phyloP scores from a whole-genome alignment of 2,888 invertebrate species.

The Dynastes maya region DNA sequence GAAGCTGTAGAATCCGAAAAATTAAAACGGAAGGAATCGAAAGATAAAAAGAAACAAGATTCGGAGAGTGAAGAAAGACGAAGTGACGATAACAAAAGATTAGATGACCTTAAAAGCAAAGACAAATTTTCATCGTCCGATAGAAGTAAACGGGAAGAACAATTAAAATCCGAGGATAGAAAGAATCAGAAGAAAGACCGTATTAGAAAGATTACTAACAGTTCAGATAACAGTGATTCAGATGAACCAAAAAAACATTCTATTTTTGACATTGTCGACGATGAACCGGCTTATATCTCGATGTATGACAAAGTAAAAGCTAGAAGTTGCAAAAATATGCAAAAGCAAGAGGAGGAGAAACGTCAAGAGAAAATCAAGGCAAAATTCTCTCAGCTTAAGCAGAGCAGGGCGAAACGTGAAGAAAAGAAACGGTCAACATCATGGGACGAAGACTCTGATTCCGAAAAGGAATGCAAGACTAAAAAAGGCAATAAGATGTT shows the following conservation, averaged over 20 bases:
- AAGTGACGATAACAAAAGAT: slow-evolving; percentile 43
- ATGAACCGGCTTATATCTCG: slow-evolving; percentile 92
- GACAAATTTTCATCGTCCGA: slow-evolving; percentile 56
- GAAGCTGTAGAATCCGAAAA: slow-evolving; percentile 77
- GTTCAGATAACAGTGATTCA: slow-evolving; percentile 81
- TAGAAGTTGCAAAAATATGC: slow-evolving; percentile 93
- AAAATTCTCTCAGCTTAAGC: slow-evolving; percentile 90
- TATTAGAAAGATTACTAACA: slow-evolving; percentile 71
- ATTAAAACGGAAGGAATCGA: slow-evolving; percentile 74
- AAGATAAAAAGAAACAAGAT: slow-evolving; percentile 73
- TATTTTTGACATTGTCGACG: slow-evolving; percentile 91
- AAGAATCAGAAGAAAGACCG: slow-evolving; percentile 64
- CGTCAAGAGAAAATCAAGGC: slow-evolving; percentile 89
- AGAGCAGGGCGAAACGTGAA: slow-evolving; percentile 88
- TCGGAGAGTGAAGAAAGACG: slow-evolving; percentile 70
- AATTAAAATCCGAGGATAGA: slow-evolving; percentile 59
- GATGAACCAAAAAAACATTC: slow-evolving; percentile 92
- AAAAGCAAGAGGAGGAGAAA: slow-evolving; percentile 92
- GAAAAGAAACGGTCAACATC: slow-evolving; percentile 92
- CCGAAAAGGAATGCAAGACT: slow-evolving; percentile 62
- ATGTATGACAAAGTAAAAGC: slow-evolving; percentile 99
- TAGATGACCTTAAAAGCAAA: slow-evolving; percentile 58
- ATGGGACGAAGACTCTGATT: slow-evolving; percentile 91
- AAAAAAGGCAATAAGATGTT: slow-evolving; percentile 64
- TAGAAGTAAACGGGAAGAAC: slow-evolving; percentile 56